Evolutionary conservation across 2,797 vertebrate species (phyloP).

Genomic region (Eulemur coronatus): DNA sequence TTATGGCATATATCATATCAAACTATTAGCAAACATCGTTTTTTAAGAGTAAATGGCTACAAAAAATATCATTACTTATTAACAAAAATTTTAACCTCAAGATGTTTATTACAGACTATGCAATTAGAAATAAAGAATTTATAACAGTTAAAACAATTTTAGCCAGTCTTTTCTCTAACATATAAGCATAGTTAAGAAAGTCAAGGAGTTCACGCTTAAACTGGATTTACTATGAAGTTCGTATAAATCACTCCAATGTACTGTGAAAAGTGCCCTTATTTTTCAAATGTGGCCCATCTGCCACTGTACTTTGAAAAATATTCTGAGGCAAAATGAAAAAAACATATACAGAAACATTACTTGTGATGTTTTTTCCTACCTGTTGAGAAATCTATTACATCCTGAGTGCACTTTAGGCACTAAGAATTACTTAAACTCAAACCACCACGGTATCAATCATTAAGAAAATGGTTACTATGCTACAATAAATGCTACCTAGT

Average conservation of each 20-base stretch:
- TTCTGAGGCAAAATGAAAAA: not conserved
- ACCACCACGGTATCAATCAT: not conserved
- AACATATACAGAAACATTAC: not conserved
- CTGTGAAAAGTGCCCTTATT: not conserved
- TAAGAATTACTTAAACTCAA: constrained; percentile 5
- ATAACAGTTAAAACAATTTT: not conserved
- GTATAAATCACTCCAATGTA: not conserved
- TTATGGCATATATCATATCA: not conserved
- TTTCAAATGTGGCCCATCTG: not conserved
- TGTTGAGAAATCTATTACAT: not conserved
- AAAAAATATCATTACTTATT: not conserved
- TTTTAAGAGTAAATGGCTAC: constrained; percentile 12
- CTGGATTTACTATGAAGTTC: not conserved
- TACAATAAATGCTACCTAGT: not conserved
- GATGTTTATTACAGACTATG: not conserved
- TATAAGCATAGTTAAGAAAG: not conserved
- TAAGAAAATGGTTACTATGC: not conserved
- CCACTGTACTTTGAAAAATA: constrained; percentile 21
- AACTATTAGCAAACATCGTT: not conserved
- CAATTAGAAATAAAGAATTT: not conserved
- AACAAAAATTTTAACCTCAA: not conserved
- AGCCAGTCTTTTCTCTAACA: not conserved
- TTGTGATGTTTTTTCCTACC: not conserved
- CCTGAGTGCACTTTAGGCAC: not conserved
- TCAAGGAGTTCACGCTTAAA: not conserved